Conservation (phyloP, 2,797 vertebrate genomes). For the Catharus ustulatus region DNA sequence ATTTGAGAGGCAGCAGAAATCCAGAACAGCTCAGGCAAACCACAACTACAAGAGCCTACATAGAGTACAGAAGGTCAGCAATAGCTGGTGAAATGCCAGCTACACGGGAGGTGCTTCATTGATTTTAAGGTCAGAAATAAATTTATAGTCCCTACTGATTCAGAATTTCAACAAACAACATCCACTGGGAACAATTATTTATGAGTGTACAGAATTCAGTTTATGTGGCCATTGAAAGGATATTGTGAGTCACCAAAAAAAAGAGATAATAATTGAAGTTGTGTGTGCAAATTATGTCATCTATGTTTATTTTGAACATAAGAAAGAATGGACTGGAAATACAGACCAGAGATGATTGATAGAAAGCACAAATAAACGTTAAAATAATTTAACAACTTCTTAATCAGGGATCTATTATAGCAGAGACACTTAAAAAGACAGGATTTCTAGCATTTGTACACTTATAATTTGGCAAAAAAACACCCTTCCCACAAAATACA, state of each 20-base stretch:
- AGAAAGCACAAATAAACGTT: background rate
- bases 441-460: background rate
- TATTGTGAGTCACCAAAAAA: background rate
- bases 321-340: background rate
- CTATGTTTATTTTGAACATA: background rate
- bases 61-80: background rate
- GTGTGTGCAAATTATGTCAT: background rate
- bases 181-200: background rate
- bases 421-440: background rate
- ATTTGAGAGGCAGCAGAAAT: background rate
- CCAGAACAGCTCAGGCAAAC: background rate
- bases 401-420: background rate
- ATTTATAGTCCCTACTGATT: background rate
- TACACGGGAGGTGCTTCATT: background rate
- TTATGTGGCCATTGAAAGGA: background rate
- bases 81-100: background rate
- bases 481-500: background rate
- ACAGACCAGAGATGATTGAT: background rate
- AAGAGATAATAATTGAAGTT: background rate
- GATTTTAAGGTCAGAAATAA: slow-evolving; percentile 1
- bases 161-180: background rate
- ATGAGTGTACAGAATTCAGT: background rate
- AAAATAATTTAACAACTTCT: background rate
- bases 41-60: background rate
- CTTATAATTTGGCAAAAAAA: background rate